Percentiles rank a stretch among this genome's conserved stretches.
Evolutionary conservation across 2,888 invertebrate genomes (phyloP).

Genomic region (Chironomus tentans): DNA sequence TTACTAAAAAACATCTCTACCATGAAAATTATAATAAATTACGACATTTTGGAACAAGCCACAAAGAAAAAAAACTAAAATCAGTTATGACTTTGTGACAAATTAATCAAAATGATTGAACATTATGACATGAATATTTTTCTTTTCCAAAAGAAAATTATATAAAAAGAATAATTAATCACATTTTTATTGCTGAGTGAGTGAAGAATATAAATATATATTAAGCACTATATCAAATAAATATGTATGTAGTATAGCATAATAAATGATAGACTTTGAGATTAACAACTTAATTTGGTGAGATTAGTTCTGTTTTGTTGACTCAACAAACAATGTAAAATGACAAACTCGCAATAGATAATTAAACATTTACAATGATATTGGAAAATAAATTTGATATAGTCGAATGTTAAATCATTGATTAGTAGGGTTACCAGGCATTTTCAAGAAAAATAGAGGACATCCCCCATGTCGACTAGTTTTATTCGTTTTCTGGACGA

Average conservation of each 20-base stretch:
- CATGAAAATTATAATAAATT: not conserved
- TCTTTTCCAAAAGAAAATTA: not conserved
- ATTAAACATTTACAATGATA: not conserved
- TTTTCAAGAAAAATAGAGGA: too few species aligned
- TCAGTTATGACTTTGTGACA: constrained; percentile 1
- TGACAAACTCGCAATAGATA: not conserved
- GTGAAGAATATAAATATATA: not conserved
- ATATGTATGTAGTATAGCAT: too few species aligned
- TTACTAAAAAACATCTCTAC: not conserved
- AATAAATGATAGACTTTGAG: not conserved
- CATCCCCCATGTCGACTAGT: too few species aligned
- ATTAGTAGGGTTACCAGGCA: too few species aligned
- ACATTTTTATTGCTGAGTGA: not conserved
- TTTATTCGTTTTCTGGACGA: too few species aligned
- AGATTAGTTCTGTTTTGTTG: not conserved
- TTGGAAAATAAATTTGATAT: too few species aligned
- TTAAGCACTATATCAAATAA: too few species aligned
- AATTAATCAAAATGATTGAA: constrained; percentile 23
- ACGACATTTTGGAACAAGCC: not conserved
- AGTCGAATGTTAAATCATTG: too few species aligned
- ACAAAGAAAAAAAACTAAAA: not conserved
- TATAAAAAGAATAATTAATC: not conserved
- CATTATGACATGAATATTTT: constrained; percentile 4
- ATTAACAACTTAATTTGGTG: not conserved
- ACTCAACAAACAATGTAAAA: not conserved